phyloP scores from a whole-genome alignment of 2,113 vertebrate species.

The Dendrocopos noguchii region DNA sequence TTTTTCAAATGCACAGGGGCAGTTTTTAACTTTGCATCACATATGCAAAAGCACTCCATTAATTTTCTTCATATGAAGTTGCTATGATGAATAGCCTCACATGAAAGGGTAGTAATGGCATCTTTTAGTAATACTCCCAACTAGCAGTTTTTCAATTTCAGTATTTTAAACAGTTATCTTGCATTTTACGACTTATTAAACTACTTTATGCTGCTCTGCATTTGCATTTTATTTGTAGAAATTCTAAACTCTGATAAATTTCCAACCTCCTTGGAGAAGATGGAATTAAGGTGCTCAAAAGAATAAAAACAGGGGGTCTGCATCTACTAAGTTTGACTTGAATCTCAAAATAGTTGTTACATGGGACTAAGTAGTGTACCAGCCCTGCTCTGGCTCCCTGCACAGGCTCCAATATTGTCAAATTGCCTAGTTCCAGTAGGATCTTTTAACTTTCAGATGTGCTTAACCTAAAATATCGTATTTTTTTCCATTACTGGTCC shows the following conservation, averaged over 20 bases:
- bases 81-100: constrained; percentile 26
- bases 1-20: constrained; percentile 22
- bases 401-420: constrained; percentile 21
- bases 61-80: constrained; percentile 61
- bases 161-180: constrained; percentile 32
- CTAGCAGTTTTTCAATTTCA: constrained; percentile 30
- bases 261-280: neutral
- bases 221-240: neutral
- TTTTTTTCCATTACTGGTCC: constrained; percentile 51
- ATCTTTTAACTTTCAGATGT: constrained; percentile 19
- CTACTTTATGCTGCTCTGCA: neutral
- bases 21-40: constrained; percentile 50
- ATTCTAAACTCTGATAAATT: neutral
- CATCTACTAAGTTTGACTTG: neutral
- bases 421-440: constrained; percentile 18
- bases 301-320: constrained; percentile 1
- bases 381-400: constrained; percentile 27
- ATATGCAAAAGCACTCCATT: constrained; percentile 6
- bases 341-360: constrained; percentile 22
- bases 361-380: neutral
- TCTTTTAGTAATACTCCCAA: constrained; percentile 60
- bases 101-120: constrained; percentile 24
- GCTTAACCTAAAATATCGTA: neutral
- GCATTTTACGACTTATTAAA: neutral
- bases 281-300: neutral